A percentile compares a stretch with the other conserved stretches of the same genome.
These are phyloP conservation scores for Andricus quercusramuli DNA, from an alignment of 2,888 invertebrate genomes.

Conservation along the genomic window DNA sequence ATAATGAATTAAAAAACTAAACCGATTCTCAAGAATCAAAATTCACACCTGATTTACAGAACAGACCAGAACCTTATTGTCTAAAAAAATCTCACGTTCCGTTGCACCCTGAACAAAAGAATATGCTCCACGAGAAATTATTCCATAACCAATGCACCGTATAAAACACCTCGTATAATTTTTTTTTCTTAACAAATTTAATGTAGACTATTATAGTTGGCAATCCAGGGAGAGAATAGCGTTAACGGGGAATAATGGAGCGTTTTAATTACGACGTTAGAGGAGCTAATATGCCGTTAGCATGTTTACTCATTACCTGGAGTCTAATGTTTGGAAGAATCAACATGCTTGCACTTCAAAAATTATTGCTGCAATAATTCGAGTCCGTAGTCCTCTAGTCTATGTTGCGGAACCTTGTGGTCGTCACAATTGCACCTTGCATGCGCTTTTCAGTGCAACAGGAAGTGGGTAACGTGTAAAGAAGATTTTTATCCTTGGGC, in stretches of 20 bases:
- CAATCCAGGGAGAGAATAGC: conserved; percentile 1
- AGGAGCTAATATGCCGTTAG: conserved; percentile 29
- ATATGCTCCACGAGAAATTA: conserved; percentile 11
- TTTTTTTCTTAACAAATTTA: conserved; percentile 28
- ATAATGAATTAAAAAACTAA: neutral
- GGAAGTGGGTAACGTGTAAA: conserved; percentile 42
- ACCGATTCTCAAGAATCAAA: neutral
- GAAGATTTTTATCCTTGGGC: conserved; percentile 18
- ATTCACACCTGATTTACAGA: conserved; percentile 26
- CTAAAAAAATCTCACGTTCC: conserved; percentile 39
- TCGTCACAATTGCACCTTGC: conserved; percentile 52
- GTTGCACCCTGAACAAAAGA: conserved; percentile 35
- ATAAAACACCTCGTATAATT: conserved; percentile 12
- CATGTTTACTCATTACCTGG: conserved; percentile 69
- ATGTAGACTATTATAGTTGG: conserved; percentile 1
- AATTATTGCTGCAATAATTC: conserved; percentile 46
- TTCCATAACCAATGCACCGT: conserved; percentile 19
- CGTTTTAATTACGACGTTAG: conserved; percentile 28
- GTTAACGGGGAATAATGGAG: conserved; percentile 36
- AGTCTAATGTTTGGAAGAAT: conserved; percentile 76
- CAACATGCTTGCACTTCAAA: conserved; percentile 66
- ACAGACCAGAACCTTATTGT: conserved; percentile 5
- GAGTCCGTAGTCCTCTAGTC: conserved; percentile 50
- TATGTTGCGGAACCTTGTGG: conserved; percentile 51
- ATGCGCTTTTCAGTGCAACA: conserved; percentile 53